Evolutionary conservation across 64 coral and sea anemone genomes (phyloP).

Genomic region (Pachyseris speciosa): DNA sequence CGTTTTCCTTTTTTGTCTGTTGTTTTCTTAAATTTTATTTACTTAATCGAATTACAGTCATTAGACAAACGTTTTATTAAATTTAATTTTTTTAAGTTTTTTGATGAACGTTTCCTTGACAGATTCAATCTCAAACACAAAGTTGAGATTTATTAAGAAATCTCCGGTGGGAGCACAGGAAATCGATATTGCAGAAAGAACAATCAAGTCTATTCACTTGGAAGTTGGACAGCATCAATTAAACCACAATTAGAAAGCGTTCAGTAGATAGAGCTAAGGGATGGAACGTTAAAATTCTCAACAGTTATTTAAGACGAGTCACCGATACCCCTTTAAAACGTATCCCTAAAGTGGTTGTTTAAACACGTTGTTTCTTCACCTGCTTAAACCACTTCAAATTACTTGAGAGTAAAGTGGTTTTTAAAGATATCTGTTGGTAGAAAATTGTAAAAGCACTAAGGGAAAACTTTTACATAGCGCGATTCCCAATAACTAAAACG

Average conservation of each 20-base stretch:
- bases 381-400: constrained; percentile 9
- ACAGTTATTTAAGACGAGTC: background rate
- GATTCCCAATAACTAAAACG: background rate
- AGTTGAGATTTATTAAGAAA: constrained; percentile 13
- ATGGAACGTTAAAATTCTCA: background rate
- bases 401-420: background rate
- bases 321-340: background rate
- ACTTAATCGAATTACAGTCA: background rate
- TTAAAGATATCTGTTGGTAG: background rate
- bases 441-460: background rate
- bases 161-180: background rate
- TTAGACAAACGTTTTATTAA: background rate
- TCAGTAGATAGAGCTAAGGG: background rate
- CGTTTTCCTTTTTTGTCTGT: background rate
- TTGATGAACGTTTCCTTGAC: constrained; percentile 8
- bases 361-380: constrained; percentile 48
- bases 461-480: background rate
- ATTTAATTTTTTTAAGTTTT: constrained; percentile 1
- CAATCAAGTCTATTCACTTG: background rate
- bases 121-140: background rate
- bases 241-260: background rate
- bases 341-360: constrained; percentile 5
- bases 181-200: background rate
- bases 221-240: background rate
- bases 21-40: background rate